Conservation (phyloP, 2,113 vertebrate species). For the human (Homo sapiens) region GRCh38 chr18:7500501-7501000, state of each 20-base stretch:
- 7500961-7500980: background rate
- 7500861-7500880: background rate
- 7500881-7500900: background rate
- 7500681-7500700: background rate
- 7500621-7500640: background rate
- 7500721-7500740: background rate
- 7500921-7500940: background rate
- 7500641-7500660: background rate
- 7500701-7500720: background rate
- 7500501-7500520: no score
- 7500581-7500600: background rate
- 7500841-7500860: background rate
- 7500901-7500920: background rate
- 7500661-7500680: background rate
- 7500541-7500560: no score
- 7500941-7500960: background rate
- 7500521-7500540: no score
- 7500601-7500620: background rate
- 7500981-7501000: background rate
- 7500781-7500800: background rate
- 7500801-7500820: background rate
- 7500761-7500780: background rate
- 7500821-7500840: background rate
- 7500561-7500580: no score
- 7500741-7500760: background rate